Evolutionary conservation across 2,888 invertebrate genomes (phyloP), one percentile per base, ranked within the genome.

Genomic region (Acrobasis repandana): DNA sequence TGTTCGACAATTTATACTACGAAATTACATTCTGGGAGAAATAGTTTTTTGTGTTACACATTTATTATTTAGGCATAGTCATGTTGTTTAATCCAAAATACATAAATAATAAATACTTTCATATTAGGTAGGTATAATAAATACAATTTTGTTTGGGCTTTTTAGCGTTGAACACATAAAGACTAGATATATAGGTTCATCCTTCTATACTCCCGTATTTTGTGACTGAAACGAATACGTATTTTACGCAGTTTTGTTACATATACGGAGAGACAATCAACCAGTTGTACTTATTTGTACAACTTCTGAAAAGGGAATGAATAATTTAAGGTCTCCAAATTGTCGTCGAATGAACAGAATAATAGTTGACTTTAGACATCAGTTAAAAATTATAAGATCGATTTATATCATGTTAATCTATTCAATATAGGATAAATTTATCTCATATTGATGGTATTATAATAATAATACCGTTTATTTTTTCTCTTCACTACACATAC

Each of bases 241-340:
- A 14, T 43, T 43, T 43, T n/a, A 43, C 43, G 43, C 43, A 14
- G 11, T 15, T 51, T 34, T 51, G 34, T 33, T 34, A 51, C 51
- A 51, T 34, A 51, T 51, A 51, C 33, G 51, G 51, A 34, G 9
- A 34, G 33, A 15, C 34, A 34, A 51, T 51, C 2, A 9, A 15
- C 36, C 15, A 8, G 36, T 33, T 36, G 52, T 34, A 16, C 36
- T 38, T 54, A 38, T 38, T 54, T 43, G 54, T 54, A 54, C 18
- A 54, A 54, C 54, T 54, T 38, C 54, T 38, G n/a, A 54, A 54
- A 54, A 38, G 54, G 54, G 16, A 14, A 11, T 38, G 11, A n/a
- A 28, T 28, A 43, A 43, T 3, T 43, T n/a, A 18, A n/a, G 51
- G 9, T 51, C 51, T 50, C 14, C n/a, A 49, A 1, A 11, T 49